Evolutionary conservation across 2,888 invertebrate species (phyloP).

Genomic region (Cantharis rufa): DNA sequence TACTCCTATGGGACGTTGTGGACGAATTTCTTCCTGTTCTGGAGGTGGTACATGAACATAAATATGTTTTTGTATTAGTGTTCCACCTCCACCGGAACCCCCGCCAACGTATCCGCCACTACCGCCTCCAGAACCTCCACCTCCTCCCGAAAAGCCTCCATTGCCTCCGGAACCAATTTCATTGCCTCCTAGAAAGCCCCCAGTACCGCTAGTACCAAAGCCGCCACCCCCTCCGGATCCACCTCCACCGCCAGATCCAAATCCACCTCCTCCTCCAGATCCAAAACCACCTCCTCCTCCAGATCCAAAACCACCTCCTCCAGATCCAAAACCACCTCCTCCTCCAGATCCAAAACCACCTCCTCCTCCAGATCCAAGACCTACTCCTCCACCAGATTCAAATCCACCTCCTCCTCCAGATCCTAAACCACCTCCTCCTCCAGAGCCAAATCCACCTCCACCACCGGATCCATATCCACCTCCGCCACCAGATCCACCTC

Average conservation of each 20-base stretch:
- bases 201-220: constrained; percentile 43
- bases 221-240: constrained; percentile 37
- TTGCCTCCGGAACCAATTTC: constrained; percentile 55
- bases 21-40: constrained; percentile 71
- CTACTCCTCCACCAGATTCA: constrained; percentile 53
- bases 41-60: constrained; percentile 88
- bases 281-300: constrained; percentile 39
- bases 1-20: constrained; percentile 65
- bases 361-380: constrained; percentile 35
- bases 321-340: constrained; percentile 54
- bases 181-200: constrained; percentile 57
- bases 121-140: constrained; percentile 36
- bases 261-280: constrained; percentile 57
- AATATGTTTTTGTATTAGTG: constrained; percentile 80
- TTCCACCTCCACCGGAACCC: constrained; percentile 53
- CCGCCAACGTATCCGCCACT: constrained; percentile 57
- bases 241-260: constrained; percentile 47
- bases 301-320: constrained; percentile 32
- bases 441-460: constrained; percentile 44
- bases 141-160: constrained; percentile 18
- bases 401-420: constrained; percentile 52
- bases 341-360: constrained; percentile 39
- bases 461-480: constrained; percentile 53
- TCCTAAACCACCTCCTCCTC: constrained; percentile 37
- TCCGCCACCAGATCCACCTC: constrained; percentile 54